phyloP scores from a whole-genome alignment of 2,113 vertebrate species.

The Thryonomys swinderianus region DNA sequence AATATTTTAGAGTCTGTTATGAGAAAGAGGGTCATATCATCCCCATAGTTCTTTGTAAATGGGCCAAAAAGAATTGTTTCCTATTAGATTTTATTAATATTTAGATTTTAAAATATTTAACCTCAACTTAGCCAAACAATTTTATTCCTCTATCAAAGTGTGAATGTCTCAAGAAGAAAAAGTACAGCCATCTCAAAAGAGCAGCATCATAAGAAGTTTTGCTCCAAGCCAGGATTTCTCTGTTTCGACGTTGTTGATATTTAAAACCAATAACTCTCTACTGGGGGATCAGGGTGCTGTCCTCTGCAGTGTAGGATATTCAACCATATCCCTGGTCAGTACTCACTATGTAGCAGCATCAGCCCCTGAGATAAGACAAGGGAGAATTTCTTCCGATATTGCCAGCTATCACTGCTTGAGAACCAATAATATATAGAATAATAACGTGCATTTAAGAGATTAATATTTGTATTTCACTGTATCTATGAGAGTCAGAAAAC shows the following conservation, averaged over 20 bases:
- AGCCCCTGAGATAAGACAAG: neutral
- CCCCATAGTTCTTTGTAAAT: neutral
- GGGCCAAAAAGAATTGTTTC: neutral
- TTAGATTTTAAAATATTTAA: neutral
- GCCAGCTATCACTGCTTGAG: neutral
- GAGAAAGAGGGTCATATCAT: neutral
- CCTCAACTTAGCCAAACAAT: neutral
- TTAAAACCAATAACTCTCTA: neutral
- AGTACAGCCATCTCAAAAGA: neutral
- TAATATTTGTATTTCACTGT: neutral
- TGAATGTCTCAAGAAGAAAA: neutral
- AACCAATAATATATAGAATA: neutral
- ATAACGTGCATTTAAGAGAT: neutral
- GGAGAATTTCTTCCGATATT: neutral
- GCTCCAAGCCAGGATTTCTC: neutral
- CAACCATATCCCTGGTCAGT: neutral
- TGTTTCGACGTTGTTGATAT: neutral
- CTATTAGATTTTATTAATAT: neutral
- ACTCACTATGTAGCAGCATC: neutral
- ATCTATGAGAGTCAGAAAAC: neutral
- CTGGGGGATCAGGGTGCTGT: fast-evolving
- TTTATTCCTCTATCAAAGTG: neutral
- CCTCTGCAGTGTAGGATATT: neutral
- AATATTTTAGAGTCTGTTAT: neutral
- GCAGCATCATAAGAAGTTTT: neutral